These are phyloP conservation scores for Caenorhabditis remanei DNA, from an alignment of 1,140 invertebrate species.

Conservation along the genomic window DNA sequence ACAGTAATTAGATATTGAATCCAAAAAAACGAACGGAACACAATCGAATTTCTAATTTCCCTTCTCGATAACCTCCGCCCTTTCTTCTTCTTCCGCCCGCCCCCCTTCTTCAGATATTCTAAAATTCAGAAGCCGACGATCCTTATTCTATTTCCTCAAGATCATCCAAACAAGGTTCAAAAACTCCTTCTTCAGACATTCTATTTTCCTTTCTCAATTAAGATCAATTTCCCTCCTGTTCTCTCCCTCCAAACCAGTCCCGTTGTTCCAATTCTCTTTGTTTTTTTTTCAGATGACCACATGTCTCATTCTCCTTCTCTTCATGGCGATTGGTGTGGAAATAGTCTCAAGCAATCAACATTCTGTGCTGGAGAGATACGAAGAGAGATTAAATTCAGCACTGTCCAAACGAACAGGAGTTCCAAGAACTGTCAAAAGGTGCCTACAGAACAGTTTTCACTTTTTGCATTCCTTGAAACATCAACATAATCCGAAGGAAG, in stretches of 20 bases:
- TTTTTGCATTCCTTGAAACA: neutral
- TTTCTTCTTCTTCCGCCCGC: neutral
- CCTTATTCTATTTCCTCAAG: neutral
- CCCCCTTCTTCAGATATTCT: neutral
- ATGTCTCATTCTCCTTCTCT: constrained; percentile 38
- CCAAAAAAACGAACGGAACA: constrained; percentile 19
- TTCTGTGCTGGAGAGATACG: constrained; percentile 26
- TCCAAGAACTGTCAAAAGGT: constrained; percentile 46
- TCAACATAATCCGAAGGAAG: neutral
- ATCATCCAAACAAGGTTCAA: constrained; percentile 11
- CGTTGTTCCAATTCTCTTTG: neutral
- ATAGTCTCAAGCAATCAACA: neutral
- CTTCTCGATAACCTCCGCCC: constrained; percentile 9
- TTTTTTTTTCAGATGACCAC: constrained; percentile 24
- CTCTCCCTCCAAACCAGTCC: neutral
- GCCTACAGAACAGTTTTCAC: neutral
- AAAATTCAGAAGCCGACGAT: neutral
- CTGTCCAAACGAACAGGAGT: constrained; percentile 28
- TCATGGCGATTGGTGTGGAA: neutral
- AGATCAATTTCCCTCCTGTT: neutral
- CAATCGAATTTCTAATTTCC: constrained; percentile 23
- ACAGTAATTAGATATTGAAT: constrained; percentile 47
- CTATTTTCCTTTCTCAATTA: neutral
- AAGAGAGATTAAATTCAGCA: constrained; percentile 22
- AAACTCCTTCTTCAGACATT: neutral